phyloP scores from a whole-genome alignment of 2,113 vertebrate genomes.

The Gavialis gangeticus region DNA sequence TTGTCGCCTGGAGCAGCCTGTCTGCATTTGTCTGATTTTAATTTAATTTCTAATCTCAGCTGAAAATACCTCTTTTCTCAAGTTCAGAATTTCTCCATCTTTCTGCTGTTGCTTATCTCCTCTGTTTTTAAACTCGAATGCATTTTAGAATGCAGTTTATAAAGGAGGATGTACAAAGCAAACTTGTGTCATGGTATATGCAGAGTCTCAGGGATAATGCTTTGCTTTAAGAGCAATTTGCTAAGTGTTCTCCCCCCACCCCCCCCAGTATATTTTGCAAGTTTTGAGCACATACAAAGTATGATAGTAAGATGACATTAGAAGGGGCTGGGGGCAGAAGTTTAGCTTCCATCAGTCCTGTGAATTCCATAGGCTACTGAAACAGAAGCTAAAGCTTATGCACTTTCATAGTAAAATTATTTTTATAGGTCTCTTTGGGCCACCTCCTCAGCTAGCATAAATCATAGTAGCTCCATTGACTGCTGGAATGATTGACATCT shows the following conservation, averaged over 20 bases:
- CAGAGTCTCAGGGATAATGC: slow-evolving; percentile 22
- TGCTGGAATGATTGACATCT: background rate
- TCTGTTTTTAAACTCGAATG: slow-evolving; percentile 62
- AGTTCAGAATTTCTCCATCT: slow-evolving; percentile 65
- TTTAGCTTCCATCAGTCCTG: background rate
- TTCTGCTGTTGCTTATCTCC: slow-evolving; percentile 60
- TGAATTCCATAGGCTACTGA: background rate
- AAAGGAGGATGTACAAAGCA: slow-evolving; percentile 44
- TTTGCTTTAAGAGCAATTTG: slow-evolving; percentile 32
- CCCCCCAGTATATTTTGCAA: background rate
- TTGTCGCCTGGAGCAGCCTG: slow-evolving; percentile 26
- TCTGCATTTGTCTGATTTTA: slow-evolving; percentile 44
- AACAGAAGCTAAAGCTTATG: background rate
- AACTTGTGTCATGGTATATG: slow-evolving; percentile 19
- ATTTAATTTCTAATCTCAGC: slow-evolving; percentile 55
- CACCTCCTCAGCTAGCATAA: background rate
- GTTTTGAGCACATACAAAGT: background rate
- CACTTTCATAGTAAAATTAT: background rate
- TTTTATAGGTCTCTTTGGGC: background rate
- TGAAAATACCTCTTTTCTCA: slow-evolving; percentile 55
- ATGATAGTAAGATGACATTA: background rate
- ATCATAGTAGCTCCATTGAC: background rate
- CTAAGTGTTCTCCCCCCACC: too few relatives aligned
- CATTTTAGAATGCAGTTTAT: slow-evolving; percentile 46
- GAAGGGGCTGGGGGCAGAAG: background rate